These are phyloP conservation scores for Strigops habroptila DNA, from an alignment of 2,113 vertebrate species.

Conservation along the genomic window DNA sequence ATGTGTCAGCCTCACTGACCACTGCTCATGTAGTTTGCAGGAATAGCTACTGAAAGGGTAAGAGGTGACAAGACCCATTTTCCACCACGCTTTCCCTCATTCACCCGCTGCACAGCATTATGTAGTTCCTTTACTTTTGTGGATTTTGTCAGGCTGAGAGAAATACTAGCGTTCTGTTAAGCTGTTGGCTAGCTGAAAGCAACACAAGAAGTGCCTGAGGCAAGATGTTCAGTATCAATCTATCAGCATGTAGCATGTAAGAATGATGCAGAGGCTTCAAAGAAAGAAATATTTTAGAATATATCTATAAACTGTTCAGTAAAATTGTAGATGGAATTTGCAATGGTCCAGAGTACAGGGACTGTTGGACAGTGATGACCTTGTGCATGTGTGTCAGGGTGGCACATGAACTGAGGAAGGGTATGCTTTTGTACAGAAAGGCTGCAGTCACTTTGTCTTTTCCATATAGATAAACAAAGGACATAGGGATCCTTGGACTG, in stretches of 20 bases:
- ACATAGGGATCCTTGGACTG: background rate
- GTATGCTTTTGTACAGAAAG: background rate
- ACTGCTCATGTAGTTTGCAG: background rate
- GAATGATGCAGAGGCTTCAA: background rate
- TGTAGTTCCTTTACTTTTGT: background rate
- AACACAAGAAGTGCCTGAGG: background rate
- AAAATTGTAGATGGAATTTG: background rate
- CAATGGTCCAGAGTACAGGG: background rate
- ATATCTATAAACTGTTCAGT: background rate
- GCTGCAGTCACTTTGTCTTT: background rate
- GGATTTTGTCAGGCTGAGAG: background rate
- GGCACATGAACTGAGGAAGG: background rate
- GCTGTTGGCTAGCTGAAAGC: background rate
- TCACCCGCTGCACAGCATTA: accelerated
- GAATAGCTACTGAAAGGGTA: background rate
- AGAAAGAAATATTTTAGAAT: background rate
- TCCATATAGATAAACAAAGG: background rate
- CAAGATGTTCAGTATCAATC: background rate
- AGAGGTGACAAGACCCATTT: background rate
- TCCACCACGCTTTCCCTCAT: background rate
- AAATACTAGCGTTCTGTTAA: background rate
- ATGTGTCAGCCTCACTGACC: background rate
- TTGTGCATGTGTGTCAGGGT: accelerated
- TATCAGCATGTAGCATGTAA: background rate
- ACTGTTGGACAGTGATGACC: background rate